A percentile compares a stretch with the other conserved stretches of the same genome.
Conservation (phyloP, 2,888 invertebrate genomes). For the Poecilobothrus nobilitatus region DNA sequence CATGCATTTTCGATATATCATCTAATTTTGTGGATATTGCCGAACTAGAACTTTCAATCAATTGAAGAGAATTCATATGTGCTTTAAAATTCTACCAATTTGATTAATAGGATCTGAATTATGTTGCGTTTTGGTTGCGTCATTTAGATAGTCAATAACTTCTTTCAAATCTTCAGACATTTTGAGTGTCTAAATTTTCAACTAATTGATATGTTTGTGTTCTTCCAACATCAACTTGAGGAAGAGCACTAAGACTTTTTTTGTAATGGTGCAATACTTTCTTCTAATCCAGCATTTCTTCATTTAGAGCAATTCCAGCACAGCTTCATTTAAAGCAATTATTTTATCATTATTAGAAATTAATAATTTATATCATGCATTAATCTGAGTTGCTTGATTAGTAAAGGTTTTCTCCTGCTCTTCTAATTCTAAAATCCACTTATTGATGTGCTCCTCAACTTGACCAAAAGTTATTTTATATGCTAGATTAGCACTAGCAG, state of each 20-base stretch:
- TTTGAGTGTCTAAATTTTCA: slow-evolving; percentile 85
- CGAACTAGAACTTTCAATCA: slow-evolving; percentile 81
- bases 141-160: slow-evolving; percentile 88
- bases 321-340: slow-evolving; percentile 71
- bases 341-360: slow-evolving; percentile 91
- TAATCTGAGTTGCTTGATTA: slow-evolving; percentile 89
- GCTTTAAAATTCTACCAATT: slow-evolving; percentile 90
- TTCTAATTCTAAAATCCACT: slow-evolving; percentile 87
- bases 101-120: slow-evolving; percentile 83
- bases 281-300: slow-evolving; percentile 86
- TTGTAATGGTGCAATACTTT: slow-evolving; percentile 76
- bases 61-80: slow-evolving; percentile 92
- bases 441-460: slow-evolving; percentile 84
- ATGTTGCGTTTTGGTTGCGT: slow-evolving; percentile 74
- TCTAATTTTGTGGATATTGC: slow-evolving; percentile 71
- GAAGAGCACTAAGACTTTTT: slow-evolving; percentile 59
- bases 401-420: slow-evolving; percentile 89
- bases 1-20: slow-evolving; percentile 71
- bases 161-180: slow-evolving; percentile 94
- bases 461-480: slow-evolving; percentile 69
- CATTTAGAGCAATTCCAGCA: slow-evolving; percentile 90
- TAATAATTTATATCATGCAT: slow-evolving; percentile 88
- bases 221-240: slow-evolving; percentile 75
- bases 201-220: slow-evolving; percentile 86
- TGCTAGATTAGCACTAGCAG: slow-evolving; percentile 43